Evolutionary conservation across 2,888 invertebrate species (phyloP).

Genomic region (Agrotis clavis): DNA sequence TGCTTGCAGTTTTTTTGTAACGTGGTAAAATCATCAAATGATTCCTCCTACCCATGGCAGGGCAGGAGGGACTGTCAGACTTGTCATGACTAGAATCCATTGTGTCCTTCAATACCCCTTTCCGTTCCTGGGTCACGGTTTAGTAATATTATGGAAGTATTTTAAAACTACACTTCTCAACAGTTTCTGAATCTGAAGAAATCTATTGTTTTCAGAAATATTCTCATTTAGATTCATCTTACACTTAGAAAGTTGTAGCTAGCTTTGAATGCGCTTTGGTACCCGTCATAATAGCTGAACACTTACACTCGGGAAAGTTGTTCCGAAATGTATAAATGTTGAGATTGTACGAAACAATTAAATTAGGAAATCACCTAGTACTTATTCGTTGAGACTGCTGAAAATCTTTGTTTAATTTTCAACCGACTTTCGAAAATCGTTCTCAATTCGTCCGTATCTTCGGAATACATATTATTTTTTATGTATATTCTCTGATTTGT

Average conservation of each 20-base stretch:
- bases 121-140: too few relatives aligned
- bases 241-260: slow-evolving; percentile 4
- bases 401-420: neutral
- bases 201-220: slow-evolving; percentile 14
- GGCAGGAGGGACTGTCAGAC: too few relatives aligned
- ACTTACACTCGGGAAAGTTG: slow-evolving; percentile 4
- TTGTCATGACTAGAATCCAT: too few relatives aligned
- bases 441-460: too few relatives aligned
- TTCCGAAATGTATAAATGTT: slow-evolving; percentile 12
- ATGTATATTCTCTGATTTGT: too few relatives aligned
- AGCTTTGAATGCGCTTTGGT: slow-evolving; percentile 2
- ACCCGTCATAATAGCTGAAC: neutral
- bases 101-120: too few relatives aligned
- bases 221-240: slow-evolving; percentile 21
- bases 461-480: too few relatives aligned
- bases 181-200: slow-evolving; percentile 1
- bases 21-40: too few relatives aligned
- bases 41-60: too few relatives aligned
- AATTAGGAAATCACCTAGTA: slow-evolving; percentile 1
- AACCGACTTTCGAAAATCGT: too few relatives aligned
- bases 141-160: too few relatives aligned
- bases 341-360: neutral
- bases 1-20: neutral
- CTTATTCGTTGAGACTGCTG: neutral
- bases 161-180: neutral